Conservation (phyloP, 2,888 invertebrate genomes). For the Polia nebulosa region DNA sequence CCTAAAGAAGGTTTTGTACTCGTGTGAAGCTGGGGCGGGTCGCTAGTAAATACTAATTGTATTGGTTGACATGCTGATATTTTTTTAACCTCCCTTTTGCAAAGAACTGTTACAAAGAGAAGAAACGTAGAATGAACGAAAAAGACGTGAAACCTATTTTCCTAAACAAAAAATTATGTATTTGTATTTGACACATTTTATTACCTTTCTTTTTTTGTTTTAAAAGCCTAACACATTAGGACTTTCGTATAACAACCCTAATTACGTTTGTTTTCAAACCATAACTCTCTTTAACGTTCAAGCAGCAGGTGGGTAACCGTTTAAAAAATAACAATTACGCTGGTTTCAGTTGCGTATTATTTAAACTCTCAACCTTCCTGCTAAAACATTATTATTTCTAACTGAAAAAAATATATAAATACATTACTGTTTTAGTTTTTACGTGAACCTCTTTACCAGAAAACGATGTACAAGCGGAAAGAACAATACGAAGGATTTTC, state of each 20-base stretch:
- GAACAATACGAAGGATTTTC: neutral
- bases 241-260: slow-evolving; percentile 1
- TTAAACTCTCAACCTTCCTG: neutral
- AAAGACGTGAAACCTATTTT: too few species aligned
- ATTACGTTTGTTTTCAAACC: slow-evolving; percentile 24
- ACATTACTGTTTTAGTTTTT: neutral
- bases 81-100: too few species aligned
- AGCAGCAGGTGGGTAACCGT: slow-evolving; percentile 32
- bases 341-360: neutral
- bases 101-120: too few species aligned
- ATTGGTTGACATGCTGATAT: too few species aligned
- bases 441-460: neutral
- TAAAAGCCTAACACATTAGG: neutral
- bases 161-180: too few species aligned
- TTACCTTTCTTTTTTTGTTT: neutral
- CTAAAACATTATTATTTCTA: slow-evolving; percentile 9
- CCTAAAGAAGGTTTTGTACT: too few species aligned
- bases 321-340: slow-evolving; percentile 20
- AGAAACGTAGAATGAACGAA: too few species aligned
- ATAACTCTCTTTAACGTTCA: slow-evolving; percentile 46
- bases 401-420: neutral
- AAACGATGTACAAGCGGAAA: neutral
- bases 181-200: too few species aligned
- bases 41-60: too few species aligned
- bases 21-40: too few species aligned